A percentile compares a stretch with the other conserved stretches of the same genome.
Evolutionary conservation across 2,113 vertebrate species (phyloP).

Genomic region (Chaenocephalus aceratus): DNA sequence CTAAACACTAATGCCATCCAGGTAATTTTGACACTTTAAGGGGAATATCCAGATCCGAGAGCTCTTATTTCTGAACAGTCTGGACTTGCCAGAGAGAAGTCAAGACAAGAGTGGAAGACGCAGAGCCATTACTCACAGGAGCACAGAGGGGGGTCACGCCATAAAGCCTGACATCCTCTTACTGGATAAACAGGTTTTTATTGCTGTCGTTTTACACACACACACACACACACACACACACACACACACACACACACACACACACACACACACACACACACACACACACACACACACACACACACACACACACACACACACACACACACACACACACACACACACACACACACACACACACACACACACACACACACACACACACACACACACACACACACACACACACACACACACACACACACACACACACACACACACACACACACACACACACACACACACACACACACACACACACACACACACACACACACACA

Average conservation of each 20-base stretch:
- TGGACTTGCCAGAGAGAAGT: conserved; percentile 20
- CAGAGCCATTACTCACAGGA: conserved; percentile 28
- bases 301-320: conserved; percentile 16
- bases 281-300: no score
- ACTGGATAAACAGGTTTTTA: conserved; percentile 78
- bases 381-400: conserved; percentile 24
- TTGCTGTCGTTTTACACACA: conserved; percentile 52
- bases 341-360: conserved; percentile 23
- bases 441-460: conserved; percentile 22
- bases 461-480: conserved; percentile 19
- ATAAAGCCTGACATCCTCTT: conserved; percentile 73
- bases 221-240: conserved; percentile 16
- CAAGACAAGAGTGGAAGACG: conserved; percentile 30
- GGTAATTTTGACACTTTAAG: neutral
- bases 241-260: conserved; percentile 26
- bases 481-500: conserved; percentile 26
- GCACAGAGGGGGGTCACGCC: conserved; percentile 45
- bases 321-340: conserved; percentile 23
- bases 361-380: conserved; percentile 21
- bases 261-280: conserved; percentile 26
- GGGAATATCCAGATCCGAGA: neutral
- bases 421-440: conserved; percentile 21
- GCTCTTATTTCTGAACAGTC: conserved; percentile 18
- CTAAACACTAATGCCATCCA: neutral
- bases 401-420: conserved; percentile 19